Conservation (phyloP, 2,888 invertebrate genomes). For the Galerucella calmariensis region DNA sequence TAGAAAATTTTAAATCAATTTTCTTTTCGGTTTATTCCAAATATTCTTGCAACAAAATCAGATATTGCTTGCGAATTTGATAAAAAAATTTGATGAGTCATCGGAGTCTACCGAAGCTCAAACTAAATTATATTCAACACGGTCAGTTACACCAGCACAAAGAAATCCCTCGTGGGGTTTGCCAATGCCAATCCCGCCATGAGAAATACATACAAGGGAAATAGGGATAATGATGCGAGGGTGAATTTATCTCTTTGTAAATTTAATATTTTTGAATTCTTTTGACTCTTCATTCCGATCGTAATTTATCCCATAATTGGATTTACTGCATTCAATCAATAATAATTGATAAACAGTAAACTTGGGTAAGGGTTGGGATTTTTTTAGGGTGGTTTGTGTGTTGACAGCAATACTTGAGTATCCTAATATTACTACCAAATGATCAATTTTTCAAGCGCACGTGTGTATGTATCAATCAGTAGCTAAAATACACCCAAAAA, state of each 20-base stretch:
- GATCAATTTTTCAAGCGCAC: neutral
- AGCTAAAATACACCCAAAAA: no score
- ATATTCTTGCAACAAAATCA: neutral
- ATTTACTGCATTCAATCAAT: slow-evolving; percentile 31
- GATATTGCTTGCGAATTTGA: neutral
- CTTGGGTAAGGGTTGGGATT: slow-evolving; percentile 24
- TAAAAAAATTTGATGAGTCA: slow-evolving; percentile 46
- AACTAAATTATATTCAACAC: slow-evolving; percentile 61
- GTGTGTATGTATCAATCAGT: neutral
- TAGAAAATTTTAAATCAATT: neutral
- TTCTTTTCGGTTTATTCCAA: neutral
- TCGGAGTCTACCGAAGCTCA: slow-evolving; percentile 43
- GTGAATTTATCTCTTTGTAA: slow-evolving; percentile 26
- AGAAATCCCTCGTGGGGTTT: slow-evolving; percentile 47
- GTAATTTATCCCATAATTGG: slow-evolving; percentile 35
- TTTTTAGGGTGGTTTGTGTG: slow-evolving; percentile 18
- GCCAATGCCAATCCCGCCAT: slow-evolving; percentile 20
- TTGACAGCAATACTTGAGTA: neutral
- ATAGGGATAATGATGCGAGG: slow-evolving; percentile 32
- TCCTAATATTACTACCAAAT: neutral
- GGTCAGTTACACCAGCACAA: slow-evolving; percentile 62
- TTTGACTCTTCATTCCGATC: slow-evolving; percentile 28
- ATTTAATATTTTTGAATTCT: slow-evolving; percentile 33
- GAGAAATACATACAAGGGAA: slow-evolving; percentile 40
- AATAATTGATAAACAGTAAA: slow-evolving; percentile 33